Percentiles rank a stretch among this genome's conserved stretches.
Conservation (phyloP, 2,888 invertebrate genomes). For the Globia sparganii region DNA sequence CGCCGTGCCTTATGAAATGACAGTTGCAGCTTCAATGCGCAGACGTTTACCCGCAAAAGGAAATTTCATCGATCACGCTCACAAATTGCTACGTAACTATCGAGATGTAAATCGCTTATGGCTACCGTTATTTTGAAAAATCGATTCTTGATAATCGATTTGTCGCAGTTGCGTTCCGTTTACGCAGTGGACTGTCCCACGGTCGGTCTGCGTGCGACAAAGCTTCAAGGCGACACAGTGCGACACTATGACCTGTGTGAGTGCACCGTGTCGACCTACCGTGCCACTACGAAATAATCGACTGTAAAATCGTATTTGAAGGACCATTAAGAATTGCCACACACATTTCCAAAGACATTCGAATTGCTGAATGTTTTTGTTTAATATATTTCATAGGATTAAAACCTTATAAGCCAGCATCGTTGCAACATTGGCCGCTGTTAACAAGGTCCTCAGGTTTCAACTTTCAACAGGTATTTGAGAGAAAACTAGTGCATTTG, state of each 20-base stretch:
- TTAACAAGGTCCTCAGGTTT: constrained; percentile 31
- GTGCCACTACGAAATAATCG: constrained; percentile 79
- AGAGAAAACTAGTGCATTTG: constrained; percentile 41
- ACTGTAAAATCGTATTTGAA: constrained; percentile 82
- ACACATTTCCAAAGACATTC: constrained; percentile 68
- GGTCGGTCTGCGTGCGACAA: constrained; percentile 75
- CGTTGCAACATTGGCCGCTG: constrained; percentile 28
- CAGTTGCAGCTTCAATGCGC: constrained; percentile 88
- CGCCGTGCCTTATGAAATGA: constrained; percentile 89
- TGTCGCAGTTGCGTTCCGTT: constrained; percentile 86
- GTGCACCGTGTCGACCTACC: constrained; percentile 76
- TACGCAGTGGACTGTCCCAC: constrained; percentile 86
- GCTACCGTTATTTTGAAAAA: constrained; percentile 89
- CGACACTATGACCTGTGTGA: constrained; percentile 71
- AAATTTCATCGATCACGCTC: constrained; percentile 89
- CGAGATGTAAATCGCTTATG: constrained; percentile 88
- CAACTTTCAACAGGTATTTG: constrained; percentile 33
- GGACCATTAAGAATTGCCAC: constrained; percentile 80
- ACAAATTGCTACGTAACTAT: constrained; percentile 88
- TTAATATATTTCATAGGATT: constrained; percentile 45
- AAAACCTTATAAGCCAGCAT: constrained; percentile 37
- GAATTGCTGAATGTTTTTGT: constrained; percentile 49
- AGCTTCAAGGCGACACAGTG: constrained; percentile 65
- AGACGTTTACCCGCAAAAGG: constrained; percentile 87
- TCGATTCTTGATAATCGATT: constrained; percentile 88